Percentiles rank a stretch among this genome's conserved stretches.
Conservation (phyloP, 2,888 invertebrate species). For the Cantharis nigra region DNA sequence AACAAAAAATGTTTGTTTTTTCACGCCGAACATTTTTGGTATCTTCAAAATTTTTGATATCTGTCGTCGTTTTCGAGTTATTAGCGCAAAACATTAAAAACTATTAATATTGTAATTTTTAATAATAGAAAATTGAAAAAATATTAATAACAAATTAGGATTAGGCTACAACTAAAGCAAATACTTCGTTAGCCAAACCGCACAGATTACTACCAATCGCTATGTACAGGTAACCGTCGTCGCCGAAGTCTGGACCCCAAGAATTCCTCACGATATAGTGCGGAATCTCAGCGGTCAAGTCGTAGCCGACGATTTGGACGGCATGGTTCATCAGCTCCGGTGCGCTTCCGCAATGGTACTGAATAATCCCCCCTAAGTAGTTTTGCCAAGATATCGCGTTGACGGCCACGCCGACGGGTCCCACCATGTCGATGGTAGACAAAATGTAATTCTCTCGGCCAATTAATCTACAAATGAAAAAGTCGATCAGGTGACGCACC, state of each 20-base stretch:
- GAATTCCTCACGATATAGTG: conserved; percentile 85
- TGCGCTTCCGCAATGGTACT: conserved; percentile 74
- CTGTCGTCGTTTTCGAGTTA: too few species aligned
- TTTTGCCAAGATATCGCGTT: conserved; percentile 87
- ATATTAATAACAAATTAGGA: not conserved
- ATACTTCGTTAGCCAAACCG: conserved; percentile 74
- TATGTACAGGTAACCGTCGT: conserved; percentile 75
- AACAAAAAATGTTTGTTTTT: too few species aligned
- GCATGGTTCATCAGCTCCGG: conserved; percentile 74
- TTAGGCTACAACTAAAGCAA: conserved; percentile 15
- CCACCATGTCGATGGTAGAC: conserved; percentile 65
- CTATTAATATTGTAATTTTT: too few species aligned
- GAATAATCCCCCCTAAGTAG: conserved; percentile 83
- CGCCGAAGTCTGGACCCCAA: conserved; percentile 80
- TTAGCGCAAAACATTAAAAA: too few species aligned
- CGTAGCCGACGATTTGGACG: conserved; percentile 83
- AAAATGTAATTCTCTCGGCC: conserved; percentile 68
- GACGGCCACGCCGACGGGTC: conserved; percentile 80
- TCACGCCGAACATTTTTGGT: too few species aligned
- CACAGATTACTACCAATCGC: conserved; percentile 78
- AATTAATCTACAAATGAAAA: conserved; percentile 60
- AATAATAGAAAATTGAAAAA: not conserved
- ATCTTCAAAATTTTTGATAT: too few species aligned
- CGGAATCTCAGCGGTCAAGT: conserved; percentile 71
- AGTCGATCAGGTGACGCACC: not conserved